phyloP scores from a whole-genome alignment of 2,888 invertebrate genomes.

The Ellobium chinense region DNA sequence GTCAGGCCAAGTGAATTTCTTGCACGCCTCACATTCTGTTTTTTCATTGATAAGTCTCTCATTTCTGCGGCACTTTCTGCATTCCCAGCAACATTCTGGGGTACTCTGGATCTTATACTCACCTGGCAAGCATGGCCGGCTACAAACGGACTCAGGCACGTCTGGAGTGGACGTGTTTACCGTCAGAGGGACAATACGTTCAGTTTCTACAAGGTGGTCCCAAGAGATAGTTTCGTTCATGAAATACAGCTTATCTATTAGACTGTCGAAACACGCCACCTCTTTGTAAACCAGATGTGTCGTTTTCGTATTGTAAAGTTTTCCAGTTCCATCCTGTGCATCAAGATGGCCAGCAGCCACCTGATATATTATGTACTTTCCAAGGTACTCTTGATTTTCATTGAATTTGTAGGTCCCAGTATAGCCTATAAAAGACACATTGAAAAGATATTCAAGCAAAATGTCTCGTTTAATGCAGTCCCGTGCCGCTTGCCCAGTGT shows the following conservation, averaged over 20 bases:
- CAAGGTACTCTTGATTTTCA: constrained; percentile 42
- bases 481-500: background rate
- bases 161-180: constrained; percentile 17
- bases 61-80: constrained; percentile 53
- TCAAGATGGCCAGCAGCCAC: background rate
- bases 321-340: background rate
- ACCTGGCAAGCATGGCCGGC: constrained; percentile 53
- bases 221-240: constrained; percentile 31
- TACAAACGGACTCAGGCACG: constrained; percentile 53
- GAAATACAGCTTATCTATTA: background rate
- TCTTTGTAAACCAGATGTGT: background rate
- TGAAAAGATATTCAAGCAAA: constrained; percentile 38
- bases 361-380: constrained; percentile 47
- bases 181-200: background rate
- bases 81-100: constrained; percentile 58
- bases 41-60: constrained; percentile 47
- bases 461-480: constrained; percentile 38
- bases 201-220: constrained; percentile 11
- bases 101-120: constrained; percentile 52
- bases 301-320: background rate
- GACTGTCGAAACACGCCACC: constrained; percentile 31
- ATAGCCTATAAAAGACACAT: constrained; percentile 36
- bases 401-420: constrained; percentile 47
- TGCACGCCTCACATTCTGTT: constrained; percentile 52
- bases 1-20: constrained; percentile 56